These are phyloP conservation scores for Clarias platycephalus DNA, from an alignment of 2,797 vertebrate genomes.

Conservation along the genomic window DNA sequence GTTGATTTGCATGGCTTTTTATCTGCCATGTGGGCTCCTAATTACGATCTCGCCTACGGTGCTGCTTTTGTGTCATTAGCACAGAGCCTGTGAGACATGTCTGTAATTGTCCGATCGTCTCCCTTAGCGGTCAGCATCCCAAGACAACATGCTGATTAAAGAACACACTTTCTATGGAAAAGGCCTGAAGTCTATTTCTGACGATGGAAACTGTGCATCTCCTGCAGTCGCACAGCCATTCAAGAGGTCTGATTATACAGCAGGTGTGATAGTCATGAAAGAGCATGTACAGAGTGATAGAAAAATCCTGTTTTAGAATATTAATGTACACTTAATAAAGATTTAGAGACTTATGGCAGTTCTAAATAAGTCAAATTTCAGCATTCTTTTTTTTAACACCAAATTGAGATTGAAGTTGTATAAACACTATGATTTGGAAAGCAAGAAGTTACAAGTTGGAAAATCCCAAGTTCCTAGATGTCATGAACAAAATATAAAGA, in stretches of 20 bases:
- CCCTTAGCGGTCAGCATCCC: slow-evolving; percentile 11
- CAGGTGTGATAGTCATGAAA: neutral
- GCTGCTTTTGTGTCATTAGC: slow-evolving; percentile 33
- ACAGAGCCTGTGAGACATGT: slow-evolving; percentile 17
- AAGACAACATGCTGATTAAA: slow-evolving; percentile 29
- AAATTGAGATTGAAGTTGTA: neutral
- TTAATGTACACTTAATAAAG: neutral
- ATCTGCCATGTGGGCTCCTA: slow-evolving; percentile 38
- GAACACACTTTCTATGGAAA: neutral
- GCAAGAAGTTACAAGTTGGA: neutral
- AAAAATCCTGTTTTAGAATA: neutral
- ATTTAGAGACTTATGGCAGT: neutral
- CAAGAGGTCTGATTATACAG: neutral
- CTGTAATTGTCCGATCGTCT: slow-evolving; percentile 30
- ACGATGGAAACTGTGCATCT: neutral
- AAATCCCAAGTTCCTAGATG: neutral
- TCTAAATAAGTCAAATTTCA: neutral
- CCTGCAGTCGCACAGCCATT: neutral
- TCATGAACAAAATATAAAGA: neutral
- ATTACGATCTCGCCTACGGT: slow-evolving; percentile 33
- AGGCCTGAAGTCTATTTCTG: neutral
- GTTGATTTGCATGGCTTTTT: slow-evolving; percentile 51
- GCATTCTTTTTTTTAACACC: neutral
- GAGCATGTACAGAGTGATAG: neutral
- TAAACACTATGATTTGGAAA: neutral